Conservation (phyloP, 64 coral and sea anemone species). For the Actinia equina region DNA sequence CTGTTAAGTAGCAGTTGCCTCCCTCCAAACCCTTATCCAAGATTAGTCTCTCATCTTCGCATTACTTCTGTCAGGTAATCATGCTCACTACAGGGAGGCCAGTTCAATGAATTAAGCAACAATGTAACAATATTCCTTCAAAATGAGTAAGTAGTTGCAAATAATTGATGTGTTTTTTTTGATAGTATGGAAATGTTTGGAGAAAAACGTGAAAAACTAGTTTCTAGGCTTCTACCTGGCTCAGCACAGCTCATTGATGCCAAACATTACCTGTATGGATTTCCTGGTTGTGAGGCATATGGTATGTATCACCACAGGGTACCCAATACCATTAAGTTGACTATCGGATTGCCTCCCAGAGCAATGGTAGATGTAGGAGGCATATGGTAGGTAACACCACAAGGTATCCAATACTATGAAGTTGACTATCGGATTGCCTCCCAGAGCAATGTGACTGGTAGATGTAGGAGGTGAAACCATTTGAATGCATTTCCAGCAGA, state of each 20-base stretch:
- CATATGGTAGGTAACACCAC: slow-evolving; percentile 56
- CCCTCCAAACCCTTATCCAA: slow-evolving; percentile 72
- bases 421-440: no score
- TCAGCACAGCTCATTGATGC: slow-evolving; percentile 48
- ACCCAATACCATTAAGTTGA: neutral
- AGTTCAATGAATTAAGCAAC: no score
- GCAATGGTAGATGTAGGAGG: slow-evolving; percentile 16
- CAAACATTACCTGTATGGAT: slow-evolving; percentile 30
- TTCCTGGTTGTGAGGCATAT: slow-evolving; percentile 77
- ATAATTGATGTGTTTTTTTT: neutral
- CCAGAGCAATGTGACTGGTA: no score
- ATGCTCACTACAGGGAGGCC: neutral
- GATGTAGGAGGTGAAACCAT: no score
- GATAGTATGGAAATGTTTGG: slow-evolving; percentile 80
- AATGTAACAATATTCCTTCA: no score
- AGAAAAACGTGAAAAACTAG: slow-evolving; percentile 38
- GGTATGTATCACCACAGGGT: slow-evolving; percentile 43
- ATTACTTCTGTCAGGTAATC: slow-evolving; percentile 51
- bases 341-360: no score
- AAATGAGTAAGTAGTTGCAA: no score
- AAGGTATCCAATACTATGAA: neutral
- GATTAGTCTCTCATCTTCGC: slow-evolving; percentile 38
- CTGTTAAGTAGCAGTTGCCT: slow-evolving; percentile 44
- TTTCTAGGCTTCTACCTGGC: slow-evolving; percentile 49
- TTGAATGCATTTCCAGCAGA: no score